Conservation (phyloP, 2,797 vertebrate genomes). For the Sardinella longiceps region DNA sequence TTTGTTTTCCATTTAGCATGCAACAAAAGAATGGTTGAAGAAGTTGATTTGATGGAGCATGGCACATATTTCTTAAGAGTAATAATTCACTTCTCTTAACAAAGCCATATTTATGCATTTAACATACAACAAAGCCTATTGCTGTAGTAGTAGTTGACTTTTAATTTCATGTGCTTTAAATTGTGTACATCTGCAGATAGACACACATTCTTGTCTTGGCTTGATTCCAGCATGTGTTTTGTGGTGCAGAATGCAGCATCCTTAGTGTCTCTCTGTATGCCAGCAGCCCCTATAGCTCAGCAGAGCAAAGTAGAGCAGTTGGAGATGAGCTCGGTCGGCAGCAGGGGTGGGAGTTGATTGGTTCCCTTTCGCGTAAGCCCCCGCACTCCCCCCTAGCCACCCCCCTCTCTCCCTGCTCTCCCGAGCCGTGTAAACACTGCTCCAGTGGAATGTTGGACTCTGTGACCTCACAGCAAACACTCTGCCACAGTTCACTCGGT, state of each 20-base stretch:
- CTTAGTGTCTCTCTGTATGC: not conserved
- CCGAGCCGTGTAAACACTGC: constrained; percentile 80
- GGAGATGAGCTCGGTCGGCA: not conserved
- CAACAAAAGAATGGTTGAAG: too few species aligned
- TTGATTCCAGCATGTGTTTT: not conserved
- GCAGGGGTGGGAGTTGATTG: constrained; percentile 71
- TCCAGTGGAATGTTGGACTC: constrained; percentile 85
- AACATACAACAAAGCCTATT: too few species aligned
- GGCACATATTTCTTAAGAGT: too few species aligned
- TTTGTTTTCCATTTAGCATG: too few species aligned
- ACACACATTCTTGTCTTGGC: not conserved
- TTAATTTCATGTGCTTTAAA: too few species aligned
- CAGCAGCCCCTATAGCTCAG: not conserved
- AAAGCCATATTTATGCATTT: too few species aligned
- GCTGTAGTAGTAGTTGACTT: too few species aligned
- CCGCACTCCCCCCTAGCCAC: constrained; percentile 62
- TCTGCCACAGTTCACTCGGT: constrained; percentile 79
- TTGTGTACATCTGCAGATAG: not conserved
- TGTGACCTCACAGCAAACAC: constrained; percentile 71
- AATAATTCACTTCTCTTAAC: too few species aligned
- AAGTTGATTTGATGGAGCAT: too few species aligned
- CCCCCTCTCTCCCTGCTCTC: constrained; percentile 51
- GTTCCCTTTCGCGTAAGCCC: constrained; percentile 71
- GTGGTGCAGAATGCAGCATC: not conserved
- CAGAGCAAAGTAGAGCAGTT: not conserved